phyloP scores from a whole-genome alignment of 1,140 invertebrate species.

The Formica selysi region DNA sequence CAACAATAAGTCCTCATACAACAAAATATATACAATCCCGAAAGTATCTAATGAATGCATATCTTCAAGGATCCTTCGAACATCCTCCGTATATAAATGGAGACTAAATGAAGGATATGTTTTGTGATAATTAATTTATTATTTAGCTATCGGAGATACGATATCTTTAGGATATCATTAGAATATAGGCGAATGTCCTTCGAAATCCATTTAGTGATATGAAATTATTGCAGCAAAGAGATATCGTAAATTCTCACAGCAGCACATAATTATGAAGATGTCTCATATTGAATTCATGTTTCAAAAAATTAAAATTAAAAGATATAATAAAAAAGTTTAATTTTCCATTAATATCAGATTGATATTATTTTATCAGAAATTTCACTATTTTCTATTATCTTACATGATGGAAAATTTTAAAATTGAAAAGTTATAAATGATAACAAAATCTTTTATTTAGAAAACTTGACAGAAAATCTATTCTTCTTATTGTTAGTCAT shows the following conservation, averaged over 20 bases:
- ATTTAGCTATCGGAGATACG: background rate
- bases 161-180: background rate
- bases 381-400: too few species aligned
- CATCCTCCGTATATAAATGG: background rate
- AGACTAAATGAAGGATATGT: background rate
- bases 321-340: too few species aligned
- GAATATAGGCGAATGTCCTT: background rate
- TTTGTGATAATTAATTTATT: background rate
- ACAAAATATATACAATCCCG: background rate
- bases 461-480: background rate
- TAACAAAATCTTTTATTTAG: too few species aligned
- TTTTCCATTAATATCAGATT: too few species aligned
- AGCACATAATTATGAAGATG: background rate
- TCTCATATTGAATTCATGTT: background rate
- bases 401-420: too few species aligned
- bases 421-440: too few species aligned
- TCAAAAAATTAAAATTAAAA: too few species aligned
- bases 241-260: background rate
- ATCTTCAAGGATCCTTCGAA: background rate
- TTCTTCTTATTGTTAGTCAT: background rate
- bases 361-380: too few species aligned
- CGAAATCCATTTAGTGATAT: background rate
- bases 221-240: background rate
- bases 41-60: conserved; percentile 1
- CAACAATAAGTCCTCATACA: conserved; percentile 26